phyloP scores from a whole-genome alignment of 2,113 vertebrate genomes.

The Zeus faber region DNA sequence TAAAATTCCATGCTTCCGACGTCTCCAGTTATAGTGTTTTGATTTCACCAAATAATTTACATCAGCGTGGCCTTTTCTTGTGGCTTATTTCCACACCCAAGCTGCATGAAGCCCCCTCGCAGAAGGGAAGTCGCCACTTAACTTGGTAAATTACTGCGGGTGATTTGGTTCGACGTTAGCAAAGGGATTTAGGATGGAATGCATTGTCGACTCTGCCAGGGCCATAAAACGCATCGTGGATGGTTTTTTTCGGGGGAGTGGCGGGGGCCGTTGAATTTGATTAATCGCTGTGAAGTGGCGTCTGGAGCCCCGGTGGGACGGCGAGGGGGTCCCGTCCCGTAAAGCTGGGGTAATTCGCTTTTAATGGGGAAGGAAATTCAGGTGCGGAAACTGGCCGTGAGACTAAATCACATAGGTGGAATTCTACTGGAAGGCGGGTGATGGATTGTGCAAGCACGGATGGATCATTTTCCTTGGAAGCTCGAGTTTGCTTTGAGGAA shows the following conservation, averaged over 20 bases:
- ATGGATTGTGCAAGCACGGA: conserved; percentile 20
- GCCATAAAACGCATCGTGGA: conserved; percentile 36
- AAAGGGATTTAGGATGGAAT: conserved; percentile 11
- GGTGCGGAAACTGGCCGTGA: conserved; percentile 40
- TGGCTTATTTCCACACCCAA: neutral
- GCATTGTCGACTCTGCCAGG: conserved; percentile 20
- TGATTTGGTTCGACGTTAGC: conserved; percentile 30
- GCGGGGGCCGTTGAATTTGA: conserved; percentile 37
- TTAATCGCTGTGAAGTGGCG: conserved; percentile 43
- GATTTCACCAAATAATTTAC: too few relatives aligned
- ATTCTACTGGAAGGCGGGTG: conserved; percentile 10
- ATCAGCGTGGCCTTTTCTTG: too few relatives aligned
- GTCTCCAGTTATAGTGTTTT: too few relatives aligned
- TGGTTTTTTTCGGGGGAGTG: too few relatives aligned
- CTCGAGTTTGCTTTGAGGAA: too few relatives aligned
- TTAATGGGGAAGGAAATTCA: conserved; percentile 46
- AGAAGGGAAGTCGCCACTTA: conserved; percentile 20
- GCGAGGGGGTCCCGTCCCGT: conserved; percentile 4
- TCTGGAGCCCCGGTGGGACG: conserved; percentile 19
- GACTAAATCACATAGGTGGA: conserved; percentile 41
- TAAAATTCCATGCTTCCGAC: too few relatives aligned
- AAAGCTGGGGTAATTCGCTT: conserved; percentile 42
- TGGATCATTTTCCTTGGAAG: too few relatives aligned
- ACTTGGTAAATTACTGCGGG: conserved; percentile 1
- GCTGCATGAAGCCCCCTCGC: neutral